Evolutionary conservation across 2,113 vertebrate species (phyloP).

Genomic region (Megaceryle maxima): DNA sequence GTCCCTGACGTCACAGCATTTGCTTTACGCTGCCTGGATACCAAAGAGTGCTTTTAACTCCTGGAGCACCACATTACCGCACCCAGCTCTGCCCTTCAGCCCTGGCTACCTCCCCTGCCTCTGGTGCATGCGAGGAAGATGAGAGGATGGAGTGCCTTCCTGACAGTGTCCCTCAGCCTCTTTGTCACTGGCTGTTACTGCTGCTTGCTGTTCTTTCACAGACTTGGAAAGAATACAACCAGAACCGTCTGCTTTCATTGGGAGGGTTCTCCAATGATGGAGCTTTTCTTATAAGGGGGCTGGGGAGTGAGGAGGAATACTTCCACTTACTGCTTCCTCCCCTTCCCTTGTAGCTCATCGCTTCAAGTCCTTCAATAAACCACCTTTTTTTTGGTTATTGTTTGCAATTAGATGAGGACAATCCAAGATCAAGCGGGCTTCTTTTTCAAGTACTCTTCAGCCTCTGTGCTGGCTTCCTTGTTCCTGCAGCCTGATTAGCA

Average conservation of each 20-base stretch:
- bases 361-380: background rate
- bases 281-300: background rate
- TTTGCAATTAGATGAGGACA: background rate
- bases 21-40: slow-evolving; percentile 80
- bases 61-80: background rate
- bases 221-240: background rate
- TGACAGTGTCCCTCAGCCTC: background rate
- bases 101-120: background rate
- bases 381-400: background rate
- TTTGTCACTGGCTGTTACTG: background rate
- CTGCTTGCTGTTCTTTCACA: background rate
- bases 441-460: background rate
- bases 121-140: background rate
- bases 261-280: background rate
- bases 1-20: slow-evolving; percentile 78
- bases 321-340: background rate
- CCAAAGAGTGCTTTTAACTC: slow-evolving; percentile 77
- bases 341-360: background rate
- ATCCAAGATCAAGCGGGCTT: background rate
- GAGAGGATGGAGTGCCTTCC: background rate
- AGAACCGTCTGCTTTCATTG: background rate
- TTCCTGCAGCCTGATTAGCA: background rate
- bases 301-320: background rate
- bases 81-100: background rate
- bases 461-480: background rate